phyloP scores from a whole-genome alignment of 2,888 invertebrate genomes.

The Torymus aiolomorphi region DNA sequence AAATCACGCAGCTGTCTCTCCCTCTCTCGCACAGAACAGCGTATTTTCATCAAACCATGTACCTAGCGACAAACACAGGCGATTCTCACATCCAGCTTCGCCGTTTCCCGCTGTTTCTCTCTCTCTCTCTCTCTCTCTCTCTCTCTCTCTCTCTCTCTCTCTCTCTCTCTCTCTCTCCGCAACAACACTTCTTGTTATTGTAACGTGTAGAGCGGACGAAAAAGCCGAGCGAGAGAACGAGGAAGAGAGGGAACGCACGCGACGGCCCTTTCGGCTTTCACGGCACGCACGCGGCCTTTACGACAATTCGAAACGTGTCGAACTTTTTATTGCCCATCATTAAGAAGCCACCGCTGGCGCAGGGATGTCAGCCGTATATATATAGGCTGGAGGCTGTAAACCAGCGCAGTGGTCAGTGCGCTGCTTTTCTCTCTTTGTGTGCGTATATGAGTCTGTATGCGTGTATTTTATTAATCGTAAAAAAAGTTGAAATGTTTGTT shows the following conservation, averaged over 20 bases:
- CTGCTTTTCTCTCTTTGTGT: too few relatives aligned
- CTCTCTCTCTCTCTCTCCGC: too few relatives aligned
- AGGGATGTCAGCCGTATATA: slow-evolving; percentile 19
- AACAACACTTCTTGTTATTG: slow-evolving; percentile 21
- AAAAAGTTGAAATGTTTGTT: slow-evolving; percentile 44
- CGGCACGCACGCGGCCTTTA: slow-evolving; percentile 58
- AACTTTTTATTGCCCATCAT: slow-evolving; percentile 63
- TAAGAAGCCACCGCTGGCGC: slow-evolving; percentile 55
- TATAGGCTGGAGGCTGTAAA: too few relatives aligned
- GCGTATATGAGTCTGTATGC: neutral
- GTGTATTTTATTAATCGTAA: slow-evolving; percentile 54
- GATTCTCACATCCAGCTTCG: too few relatives aligned
- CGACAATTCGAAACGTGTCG: slow-evolving; percentile 59
- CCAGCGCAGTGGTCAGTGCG: too few relatives aligned
- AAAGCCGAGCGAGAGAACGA: neutral
- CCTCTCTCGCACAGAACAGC: neutral
- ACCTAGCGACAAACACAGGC: too few relatives aligned
- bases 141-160: too few relatives aligned
- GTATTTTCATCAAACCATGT: slow-evolving; percentile 34
- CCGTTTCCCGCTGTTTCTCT: too few relatives aligned
- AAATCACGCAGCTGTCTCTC: neutral
- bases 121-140: too few relatives aligned
- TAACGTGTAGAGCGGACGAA: neutral
- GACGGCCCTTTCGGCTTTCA: slow-evolving; percentile 54
- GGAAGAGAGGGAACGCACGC: neutral